Percentiles rank a stretch among this genome's conserved stretches.
Conservation (phyloP, 2,797 vertebrate genomes). For the Chaetodon trifasciatus region DNA sequence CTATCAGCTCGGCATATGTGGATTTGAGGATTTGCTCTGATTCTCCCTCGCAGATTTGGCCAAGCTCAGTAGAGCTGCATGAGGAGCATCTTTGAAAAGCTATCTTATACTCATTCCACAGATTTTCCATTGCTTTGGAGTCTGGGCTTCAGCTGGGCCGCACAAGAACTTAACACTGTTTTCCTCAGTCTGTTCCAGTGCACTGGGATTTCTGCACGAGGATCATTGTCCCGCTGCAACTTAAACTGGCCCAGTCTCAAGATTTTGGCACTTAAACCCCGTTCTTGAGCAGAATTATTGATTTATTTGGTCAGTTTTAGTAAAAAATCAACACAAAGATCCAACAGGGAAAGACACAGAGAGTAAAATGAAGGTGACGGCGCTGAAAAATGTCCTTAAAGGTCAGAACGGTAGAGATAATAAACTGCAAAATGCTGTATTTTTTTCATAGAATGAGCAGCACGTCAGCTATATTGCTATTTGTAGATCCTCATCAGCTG, state of each 20-base stretch:
- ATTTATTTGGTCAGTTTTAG: background rate
- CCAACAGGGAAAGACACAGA: background rate
- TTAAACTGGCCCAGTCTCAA: background rate
- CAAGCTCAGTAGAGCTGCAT: conserved; percentile 33
- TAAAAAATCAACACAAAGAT: background rate
- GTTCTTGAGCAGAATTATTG: background rate
- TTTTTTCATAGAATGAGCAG: background rate
- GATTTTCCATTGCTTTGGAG: conserved; percentile 36
- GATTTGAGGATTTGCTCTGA: conserved; percentile 73
- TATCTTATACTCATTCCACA: conserved; percentile 41
- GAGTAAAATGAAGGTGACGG: background rate
- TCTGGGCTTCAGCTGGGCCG: conserved; percentile 23
- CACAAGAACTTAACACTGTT: conserved; percentile 7
- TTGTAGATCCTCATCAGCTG: no score
- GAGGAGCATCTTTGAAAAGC: conserved; percentile 60
- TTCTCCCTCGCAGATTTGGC: conserved; percentile 64
- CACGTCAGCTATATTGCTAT: background rate
- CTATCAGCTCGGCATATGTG: conserved; percentile 52
- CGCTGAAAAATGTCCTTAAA: background rate
- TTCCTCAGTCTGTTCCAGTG: conserved; percentile 13
- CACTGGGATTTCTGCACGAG: background rate
- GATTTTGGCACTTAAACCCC: background rate
- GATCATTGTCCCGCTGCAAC: conserved; percentile 1
- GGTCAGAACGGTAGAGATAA: background rate
- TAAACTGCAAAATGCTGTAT: background rate